Base-by-base conservation (phyloP, 2,888 invertebrate species). In the Habroteleia sp. region DNA sequence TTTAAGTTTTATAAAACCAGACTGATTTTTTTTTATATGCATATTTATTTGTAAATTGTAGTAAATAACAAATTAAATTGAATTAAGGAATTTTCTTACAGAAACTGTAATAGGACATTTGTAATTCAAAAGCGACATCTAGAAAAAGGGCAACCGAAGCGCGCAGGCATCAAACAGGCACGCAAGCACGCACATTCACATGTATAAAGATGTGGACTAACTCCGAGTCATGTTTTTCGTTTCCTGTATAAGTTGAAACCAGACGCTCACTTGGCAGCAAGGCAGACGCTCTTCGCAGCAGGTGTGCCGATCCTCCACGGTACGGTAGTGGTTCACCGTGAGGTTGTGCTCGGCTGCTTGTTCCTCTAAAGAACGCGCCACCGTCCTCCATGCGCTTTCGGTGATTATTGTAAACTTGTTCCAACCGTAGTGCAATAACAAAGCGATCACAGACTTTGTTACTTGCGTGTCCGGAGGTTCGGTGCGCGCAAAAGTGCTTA, bases 381-480 rank as follows among this genome's bases (percentile, higher is more conserved):
- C 97, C 1, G 93, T 94, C 81, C 92, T 90, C 94, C 95, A 96
- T 2, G 92, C 90, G 83, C 94, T 93, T 86, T 96, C 96, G 82
- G 94, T 93, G 41, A 97, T 91, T 73, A 98, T 95, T 13, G 96
- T 94, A 89, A 98, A 98, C 88, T 96, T 96, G 81, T 93, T 93
- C 99, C 99, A 99, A 82, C 94, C 93, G 90, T 96, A 97, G 90
- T 97, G 95, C 63, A 93, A 91, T 82, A 99, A 90, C 68, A 99
- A 91, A 0, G 98, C 94, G 88, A 99, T 93, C 81, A 98, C 94
- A 41, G 98, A 98, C 90, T 97, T 97, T 69, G 96, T 96, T 76
- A 98, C 97, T 92, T 97, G 97, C 33, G 95, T 96, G 84, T 97
- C 96, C 31, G 97, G 97, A 16, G 98, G 97, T 89, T 96, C 97